Evolutionary conservation across 2,797 vertebrate species (phyloP).

Genomic region (Morelia viridis): DNA sequence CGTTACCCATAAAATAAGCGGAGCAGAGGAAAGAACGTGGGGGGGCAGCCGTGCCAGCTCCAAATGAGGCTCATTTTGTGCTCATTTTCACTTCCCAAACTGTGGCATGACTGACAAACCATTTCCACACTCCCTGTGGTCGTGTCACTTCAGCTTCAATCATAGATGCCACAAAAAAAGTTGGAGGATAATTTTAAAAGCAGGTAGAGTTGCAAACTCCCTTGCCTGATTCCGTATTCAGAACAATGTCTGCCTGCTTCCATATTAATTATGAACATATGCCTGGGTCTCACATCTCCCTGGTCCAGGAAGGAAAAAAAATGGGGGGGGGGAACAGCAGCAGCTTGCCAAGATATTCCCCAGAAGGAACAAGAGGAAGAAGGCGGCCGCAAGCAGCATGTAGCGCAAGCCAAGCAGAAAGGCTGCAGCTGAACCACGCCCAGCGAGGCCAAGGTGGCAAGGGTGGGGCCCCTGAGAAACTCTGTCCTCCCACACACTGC

Average conservation of each 20-base stretch:
- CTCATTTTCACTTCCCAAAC: background rate
- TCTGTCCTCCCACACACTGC: background rate
- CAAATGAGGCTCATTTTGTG: background rate
- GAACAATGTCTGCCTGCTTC: background rate
- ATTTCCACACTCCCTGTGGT: background rate
- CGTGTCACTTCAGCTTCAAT: constrained; percentile 11
- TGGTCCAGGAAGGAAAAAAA: background rate
- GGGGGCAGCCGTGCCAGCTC: background rate
- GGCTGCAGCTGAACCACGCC: background rate
- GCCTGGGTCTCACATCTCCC: background rate
- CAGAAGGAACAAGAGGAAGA: background rate
- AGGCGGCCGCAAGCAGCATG: background rate
- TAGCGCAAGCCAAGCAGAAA: too few species aligned
- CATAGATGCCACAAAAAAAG: background rate
- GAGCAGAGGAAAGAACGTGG: background rate
- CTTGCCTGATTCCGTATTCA: background rate
- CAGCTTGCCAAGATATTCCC: background rate
- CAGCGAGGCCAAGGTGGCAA: too few species aligned
- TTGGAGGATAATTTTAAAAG: constrained; percentile 17
- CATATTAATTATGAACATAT: constrained; percentile 2
- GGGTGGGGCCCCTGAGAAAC: background rate
- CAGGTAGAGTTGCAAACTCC: background rate
- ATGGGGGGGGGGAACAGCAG: background rate
- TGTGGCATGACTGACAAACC: background rate
- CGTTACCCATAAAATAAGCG: constrained; percentile 2